Base-by-base conservation (phyloP, 2,888 invertebrate genomes). In the Lepidocyrtoides sp. region DNA sequence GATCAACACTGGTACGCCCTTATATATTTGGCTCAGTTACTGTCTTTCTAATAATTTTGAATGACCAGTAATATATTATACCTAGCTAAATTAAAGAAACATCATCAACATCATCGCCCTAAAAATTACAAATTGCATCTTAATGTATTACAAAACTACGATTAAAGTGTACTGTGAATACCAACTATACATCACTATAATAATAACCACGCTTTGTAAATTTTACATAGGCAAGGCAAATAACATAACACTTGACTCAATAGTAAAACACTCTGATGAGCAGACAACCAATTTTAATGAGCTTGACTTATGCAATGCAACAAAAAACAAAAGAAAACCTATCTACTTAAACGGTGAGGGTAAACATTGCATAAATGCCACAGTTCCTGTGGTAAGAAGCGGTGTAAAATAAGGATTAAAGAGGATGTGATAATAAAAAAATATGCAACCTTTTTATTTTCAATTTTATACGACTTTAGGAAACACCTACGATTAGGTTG, bases 401-500 rank as follows among this genome's bases (percentile, higher is more conserved):
- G 32, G 51, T 51, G 17, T 51, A 48, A 12, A 51, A 29, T 17
- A 77, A 77, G 77, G n/a, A n/a, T n/a, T n/a, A 77, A 77, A 51
- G 51, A 77, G 51, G 72, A 72, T 72, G 26, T 57, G 57, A 66
- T 36, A 17, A 69, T 69, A 36, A 36, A 60, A 60, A 29, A 20
- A 63, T 20, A 20, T 77, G 26, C 26, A 51, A 44, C 57, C 17
- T 44, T 26, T 44, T n/a, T n/a, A n/a, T n/a, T n/a, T 20, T 75
- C 32, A 17, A n/a, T 77, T 77, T 77, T 77, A 77, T 77, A 77
- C 51, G 77, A 77, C 51, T 77, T 77, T 77, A 54, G 77, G 77
- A 77, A 77, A 77, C 14, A 29, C 51, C 48, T n/a, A 14, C 75
- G 48, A 75, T 75, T 75, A 75, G 54, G 48, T 17, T 51, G 54